Evolutionary conservation across 2,113 vertebrate species (phyloP).

Genomic region (Hypomesus transpacificus): DNA sequence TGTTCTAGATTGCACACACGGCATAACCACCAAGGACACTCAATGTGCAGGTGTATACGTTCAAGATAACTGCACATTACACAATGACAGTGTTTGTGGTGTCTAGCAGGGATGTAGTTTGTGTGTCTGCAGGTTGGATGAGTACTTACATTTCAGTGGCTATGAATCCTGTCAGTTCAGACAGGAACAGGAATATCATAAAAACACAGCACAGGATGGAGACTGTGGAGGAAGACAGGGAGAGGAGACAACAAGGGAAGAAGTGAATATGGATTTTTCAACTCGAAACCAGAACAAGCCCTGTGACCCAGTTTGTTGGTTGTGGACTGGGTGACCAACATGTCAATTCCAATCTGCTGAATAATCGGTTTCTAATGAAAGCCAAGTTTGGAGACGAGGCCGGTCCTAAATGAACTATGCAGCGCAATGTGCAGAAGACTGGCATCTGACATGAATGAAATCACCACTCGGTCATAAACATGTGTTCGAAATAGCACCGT

Average conservation of each 20-base stretch:
- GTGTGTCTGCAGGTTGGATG: neutral
- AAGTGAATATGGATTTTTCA: slow-evolving; percentile 2
- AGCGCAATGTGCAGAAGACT: slow-evolving; percentile 17
- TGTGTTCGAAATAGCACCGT: slow-evolving; percentile 38
- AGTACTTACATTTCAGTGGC: slow-evolving; percentile 96
- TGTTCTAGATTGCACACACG: too few species aligned
- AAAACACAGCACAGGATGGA: slow-evolving; percentile 98
- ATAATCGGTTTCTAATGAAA: neutral
- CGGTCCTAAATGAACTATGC: neutral
- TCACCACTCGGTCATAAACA: slow-evolving; percentile 31
- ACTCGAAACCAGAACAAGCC: too few species aligned
- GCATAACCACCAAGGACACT: too few species aligned
- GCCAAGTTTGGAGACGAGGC: neutral
- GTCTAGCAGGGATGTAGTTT: neutral
- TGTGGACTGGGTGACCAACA: too few species aligned
- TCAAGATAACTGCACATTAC: slow-evolving; percentile 26
- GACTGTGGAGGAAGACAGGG: slow-evolving; percentile 72
- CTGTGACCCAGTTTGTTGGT: slow-evolving; percentile 1
- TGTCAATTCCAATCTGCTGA: neutral
- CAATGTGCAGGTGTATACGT: neutral
- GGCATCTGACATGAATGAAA: slow-evolving; percentile 52
- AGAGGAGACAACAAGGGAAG: slow-evolving; percentile 26
- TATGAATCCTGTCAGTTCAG: slow-evolving; percentile 97
- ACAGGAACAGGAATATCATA: slow-evolving; percentile 98
- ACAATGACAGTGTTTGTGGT: neutral